Evolutionary conservation across 2,113 vertebrate species (phyloP).

Genomic region (Tichodroma muraria): DNA sequence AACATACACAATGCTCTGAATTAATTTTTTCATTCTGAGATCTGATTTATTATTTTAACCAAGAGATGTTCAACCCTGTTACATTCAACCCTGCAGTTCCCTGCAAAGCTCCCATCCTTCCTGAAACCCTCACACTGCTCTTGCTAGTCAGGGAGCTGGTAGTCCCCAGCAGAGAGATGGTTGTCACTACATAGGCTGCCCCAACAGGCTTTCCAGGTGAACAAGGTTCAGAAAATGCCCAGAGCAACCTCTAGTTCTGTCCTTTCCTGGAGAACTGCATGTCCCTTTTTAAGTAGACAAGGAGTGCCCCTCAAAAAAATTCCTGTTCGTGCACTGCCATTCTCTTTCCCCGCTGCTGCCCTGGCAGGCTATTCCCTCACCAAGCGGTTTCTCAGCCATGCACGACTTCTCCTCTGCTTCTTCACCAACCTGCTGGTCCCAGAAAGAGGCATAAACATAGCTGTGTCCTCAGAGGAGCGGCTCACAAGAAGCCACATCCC

Average conservation of each 20-base stretch:
- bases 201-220: neutral
- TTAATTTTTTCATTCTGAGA: neutral
- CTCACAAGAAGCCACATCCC: accelerated
- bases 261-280: neutral
- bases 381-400: neutral
- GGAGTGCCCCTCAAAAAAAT: neutral
- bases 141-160: neutral
- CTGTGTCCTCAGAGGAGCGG: neutral
- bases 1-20: neutral
- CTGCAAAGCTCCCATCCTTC: neutral
- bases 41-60: neutral
- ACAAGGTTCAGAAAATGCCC: neutral
- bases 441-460: accelerated
- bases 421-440: accelerated
- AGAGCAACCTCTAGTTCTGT: neutral
- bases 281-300: neutral
- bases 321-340: neutral
- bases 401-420: neutral
- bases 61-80: neutral
- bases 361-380: neutral
- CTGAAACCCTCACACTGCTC: neutral
- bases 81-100: neutral
- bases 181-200: neutral
- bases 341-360: accelerated
- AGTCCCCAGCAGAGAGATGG: neutral